Base-by-base conservation (phyloP, 2,113 vertebrate species). In the Lamprotornis superbus region DNA sequence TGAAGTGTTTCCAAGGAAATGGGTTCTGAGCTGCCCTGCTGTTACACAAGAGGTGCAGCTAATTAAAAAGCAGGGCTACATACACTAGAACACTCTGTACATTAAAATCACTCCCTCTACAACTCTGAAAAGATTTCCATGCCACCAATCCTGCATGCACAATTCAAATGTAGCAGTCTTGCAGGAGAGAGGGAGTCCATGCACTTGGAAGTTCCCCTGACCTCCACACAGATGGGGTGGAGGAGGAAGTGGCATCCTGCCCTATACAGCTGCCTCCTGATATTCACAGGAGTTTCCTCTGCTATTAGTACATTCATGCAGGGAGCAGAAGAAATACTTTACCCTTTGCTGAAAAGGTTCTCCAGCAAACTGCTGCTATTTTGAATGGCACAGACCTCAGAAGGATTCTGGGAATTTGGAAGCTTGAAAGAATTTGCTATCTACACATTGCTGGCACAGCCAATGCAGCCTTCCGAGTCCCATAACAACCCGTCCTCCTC, bases 401-500 rank as follows among this genome's bases (percentile, higher is more conserved):
- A 30, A 93, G 49, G 7, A 11, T 56, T 64, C 78, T 11, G 30
- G 33, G 81, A 93, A 69, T 64, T 81, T 83, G 52, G 89, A 87
- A 86, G 87, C 83, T 87, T 5, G 2, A 60, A 76, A 59, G 83
- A 95, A 89, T 93, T 96, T 94, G 31, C 71, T 93, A 70, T 79
- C 91, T 93, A 23, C 30, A 17, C 21, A 15, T 9, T 42, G 44
- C 84, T 97, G 94, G 95, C 94, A 94, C n/a, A 84, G 70, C 20
- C 57, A 75, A 8, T 8, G 5, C 65, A 89, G 74, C 76, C 42
- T 84, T 94, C 93, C 87, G 90, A 93, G 76, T 30, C 59, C 75
- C 9, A 5, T 93, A 92, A 89, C 46, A 93, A 61, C 56, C 39
- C 64, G 8, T 97, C 93, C 94, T 96, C 93, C 71, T 97, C 97